A percentile compares a stretch with the other conserved stretches of the same genome.
Conservation (phyloP, 2,888 invertebrate genomes). For the Thera britannica region DNA sequence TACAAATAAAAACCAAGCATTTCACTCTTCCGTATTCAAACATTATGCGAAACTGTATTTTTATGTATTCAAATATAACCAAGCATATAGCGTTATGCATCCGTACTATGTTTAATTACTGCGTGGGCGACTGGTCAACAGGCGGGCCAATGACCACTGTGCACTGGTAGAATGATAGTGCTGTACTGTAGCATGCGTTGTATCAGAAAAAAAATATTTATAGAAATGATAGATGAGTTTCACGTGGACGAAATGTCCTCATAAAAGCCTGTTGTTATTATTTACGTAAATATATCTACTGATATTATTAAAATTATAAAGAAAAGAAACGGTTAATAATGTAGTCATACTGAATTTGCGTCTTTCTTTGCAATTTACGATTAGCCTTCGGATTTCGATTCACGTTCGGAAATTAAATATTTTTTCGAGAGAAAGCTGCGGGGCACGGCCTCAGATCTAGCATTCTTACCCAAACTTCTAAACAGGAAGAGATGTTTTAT, state of each 20-base stretch:
- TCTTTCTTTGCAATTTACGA: too few relatives aligned
- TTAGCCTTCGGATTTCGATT: too few relatives aligned
- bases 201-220: conserved; percentile 2
- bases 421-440: not conserved
- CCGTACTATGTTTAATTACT: conserved; percentile 16
- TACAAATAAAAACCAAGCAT: not conserved
- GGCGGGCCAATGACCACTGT: conserved; percentile 16
- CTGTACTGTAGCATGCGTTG: not conserved
- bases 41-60: conserved; percentile 5
- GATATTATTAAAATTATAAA: too few relatives aligned
- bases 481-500: not conserved
- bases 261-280: not conserved
- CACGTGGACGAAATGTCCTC: conserved; percentile 2
- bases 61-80: conserved; percentile 22
- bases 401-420: too few relatives aligned
- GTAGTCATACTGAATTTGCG: too few relatives aligned
- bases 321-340: too few relatives aligned
- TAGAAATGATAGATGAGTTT: conserved; percentile 8
- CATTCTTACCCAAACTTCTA: not conserved
- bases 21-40: not conserved
- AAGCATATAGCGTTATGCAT: conserved; percentile 16
- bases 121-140: conserved; percentile 21
- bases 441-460: not conserved
- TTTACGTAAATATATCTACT: too few relatives aligned
- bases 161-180: conserved; percentile 7